Conservation (phyloP, 2,113 vertebrate genomes). For the Orcinus orca region DNA sequence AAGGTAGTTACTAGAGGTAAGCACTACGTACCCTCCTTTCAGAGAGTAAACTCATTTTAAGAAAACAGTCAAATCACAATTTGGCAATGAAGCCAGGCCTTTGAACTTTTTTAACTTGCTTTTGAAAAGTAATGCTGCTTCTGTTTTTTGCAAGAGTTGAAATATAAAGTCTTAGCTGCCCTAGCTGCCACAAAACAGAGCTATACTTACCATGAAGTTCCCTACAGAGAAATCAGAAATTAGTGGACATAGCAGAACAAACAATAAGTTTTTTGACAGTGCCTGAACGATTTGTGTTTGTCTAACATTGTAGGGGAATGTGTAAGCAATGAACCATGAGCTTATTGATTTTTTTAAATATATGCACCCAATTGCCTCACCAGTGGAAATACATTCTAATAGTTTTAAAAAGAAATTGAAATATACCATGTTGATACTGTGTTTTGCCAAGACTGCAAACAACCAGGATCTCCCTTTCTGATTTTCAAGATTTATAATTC, state of each 20-base stretch:
- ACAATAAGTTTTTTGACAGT: background rate
- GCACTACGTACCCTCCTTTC: background rate
- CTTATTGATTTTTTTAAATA: background rate
- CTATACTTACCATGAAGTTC: background rate
- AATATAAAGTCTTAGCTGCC: background rate
- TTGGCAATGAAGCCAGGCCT: background rate
- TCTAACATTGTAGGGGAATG: background rate
- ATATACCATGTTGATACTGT: background rate
- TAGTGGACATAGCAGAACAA: background rate
- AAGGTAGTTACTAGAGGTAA: background rate
- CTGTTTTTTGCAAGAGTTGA: background rate
- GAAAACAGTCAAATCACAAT: background rate
- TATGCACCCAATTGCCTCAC: background rate
- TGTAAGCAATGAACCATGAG: background rate
- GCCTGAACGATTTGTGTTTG: background rate
- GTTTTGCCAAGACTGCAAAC: background rate
- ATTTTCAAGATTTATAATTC: constrained; percentile 33
- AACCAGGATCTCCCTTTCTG: background rate
- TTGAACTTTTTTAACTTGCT: constrained; percentile 16
- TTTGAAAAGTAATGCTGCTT: background rate
- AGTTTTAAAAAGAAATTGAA: constrained; percentile 21
- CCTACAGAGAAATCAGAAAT: background rate
- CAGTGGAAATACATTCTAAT: background rate
- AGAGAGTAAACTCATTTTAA: background rate
- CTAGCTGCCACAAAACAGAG: background rate